Base-by-base conservation (phyloP, 1,140 invertebrate species). In the Ostrea edulis region DNA sequence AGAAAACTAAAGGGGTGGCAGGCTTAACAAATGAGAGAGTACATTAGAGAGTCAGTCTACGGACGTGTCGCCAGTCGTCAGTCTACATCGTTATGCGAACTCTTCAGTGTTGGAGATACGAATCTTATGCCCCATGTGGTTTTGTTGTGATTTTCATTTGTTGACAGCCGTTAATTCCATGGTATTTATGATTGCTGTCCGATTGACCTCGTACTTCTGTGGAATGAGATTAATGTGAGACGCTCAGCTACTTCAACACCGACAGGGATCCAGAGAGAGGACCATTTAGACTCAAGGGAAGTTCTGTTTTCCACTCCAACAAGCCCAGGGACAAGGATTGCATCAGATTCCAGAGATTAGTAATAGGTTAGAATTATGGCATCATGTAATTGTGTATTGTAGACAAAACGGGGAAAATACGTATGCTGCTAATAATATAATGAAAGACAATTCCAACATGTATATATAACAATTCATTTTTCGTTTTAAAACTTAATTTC, bases 91-190 rank as follows among this genome's bases (percentile, higher is more conserved):
- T n/a, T 62, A 14, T 62, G 58, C 12, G 22, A 77, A 35, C 68
- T 77, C 68, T 77, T 11, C 14, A 77, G 25, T 35, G 29, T 25
- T 29, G 68, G 35, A 77, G 68, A 29, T 77, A 77, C 68, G 25
- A 77, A 77, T 29, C 9, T 22, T 77, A 25, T 2, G 68, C 35
- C 35, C 68, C 68, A 77, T 77, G 68, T 77, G 68, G 25, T 25
- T 77, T 35, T 77, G 68, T 77, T 77, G 68, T 77, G 25, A 25
- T 77, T 77, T 62, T 62, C 58, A n/a, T 62, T n/a, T 44, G 35
- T 44, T 62, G 58, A 62, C 58, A 62, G 58, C n/a, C n/a, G 12
- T 17, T 11, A 11, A 62, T 17, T 20, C n/a, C 17, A 0, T 7
- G 12, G 7, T 62, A 62, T 20, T n/a, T 62, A 0, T 62, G 20